phyloP scores from a whole-genome alignment of 2,888 invertebrate species.

The Lasioglossum zephyrum region DNA sequence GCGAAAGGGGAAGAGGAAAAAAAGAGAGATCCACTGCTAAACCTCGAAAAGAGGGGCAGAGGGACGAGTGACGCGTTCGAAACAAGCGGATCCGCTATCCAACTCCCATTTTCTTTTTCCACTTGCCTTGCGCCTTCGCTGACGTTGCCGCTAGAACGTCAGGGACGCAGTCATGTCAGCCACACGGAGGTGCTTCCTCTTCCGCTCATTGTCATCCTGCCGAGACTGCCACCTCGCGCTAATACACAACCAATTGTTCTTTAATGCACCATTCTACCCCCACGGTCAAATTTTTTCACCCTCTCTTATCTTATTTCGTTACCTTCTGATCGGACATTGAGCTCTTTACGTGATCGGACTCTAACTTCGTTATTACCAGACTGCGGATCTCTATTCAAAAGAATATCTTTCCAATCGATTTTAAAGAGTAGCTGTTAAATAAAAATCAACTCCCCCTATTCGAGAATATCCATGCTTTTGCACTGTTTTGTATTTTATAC shows the following conservation, averaged over 20 bases:
- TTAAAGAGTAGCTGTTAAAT: neutral
- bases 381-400: neutral
- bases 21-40: conserved; percentile 21
- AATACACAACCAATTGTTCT: conserved; percentile 54
- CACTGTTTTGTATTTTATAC: neutral
- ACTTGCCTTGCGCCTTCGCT: conserved; percentile 43
- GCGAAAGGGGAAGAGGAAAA: conserved; percentile 44
- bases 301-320: neutral
- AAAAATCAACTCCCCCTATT: neutral
- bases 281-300: neutral
- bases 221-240: conserved; percentile 43
- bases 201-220: conserved; percentile 40
- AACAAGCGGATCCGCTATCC: conserved; percentile 56
- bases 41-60: conserved; percentile 20
- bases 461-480: neutral
- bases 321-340: neutral
- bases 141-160: conserved; percentile 61
- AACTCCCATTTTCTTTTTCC: conserved; percentile 37
- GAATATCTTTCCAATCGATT: neutral
- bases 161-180: conserved; percentile 54
- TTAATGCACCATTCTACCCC: neutral
- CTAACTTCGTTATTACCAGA: neutral
- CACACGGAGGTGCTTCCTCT: conserved; percentile 44
- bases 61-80: conserved; percentile 62
- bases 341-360: neutral